Evolutionary conservation across 2,888 invertebrate genomes (phyloP).

Genomic region (Noctuana brunneofusca): DNA sequence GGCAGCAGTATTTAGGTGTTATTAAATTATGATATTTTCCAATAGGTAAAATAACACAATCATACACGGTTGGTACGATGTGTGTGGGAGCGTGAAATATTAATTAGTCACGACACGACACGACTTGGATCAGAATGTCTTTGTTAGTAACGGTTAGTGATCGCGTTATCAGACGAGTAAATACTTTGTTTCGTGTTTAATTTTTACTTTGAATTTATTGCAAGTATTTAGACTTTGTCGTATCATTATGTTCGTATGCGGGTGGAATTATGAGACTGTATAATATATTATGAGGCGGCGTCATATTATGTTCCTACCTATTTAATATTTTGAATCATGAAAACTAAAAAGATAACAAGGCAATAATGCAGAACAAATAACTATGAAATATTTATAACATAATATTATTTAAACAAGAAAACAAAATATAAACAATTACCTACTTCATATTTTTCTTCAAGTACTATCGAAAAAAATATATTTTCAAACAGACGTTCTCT

Average conservation of each 20-base stretch:
- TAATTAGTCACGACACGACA: slow-evolving; percentile 26
- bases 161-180: slow-evolving; percentile 20
- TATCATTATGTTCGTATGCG: slow-evolving; percentile 9
- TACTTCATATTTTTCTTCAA: no score
- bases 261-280: slow-evolving; percentile 1
- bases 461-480: no score
- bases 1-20: background rate
- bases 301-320: no score
- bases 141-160: slow-evolving; percentile 27
- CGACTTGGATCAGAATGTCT: slow-evolving; percentile 3
- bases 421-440: no score
- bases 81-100: slow-evolving; percentile 15
- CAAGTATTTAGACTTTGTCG: slow-evolving; percentile 2
- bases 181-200: slow-evolving; percentile 18
- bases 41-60: background rate
- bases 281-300: no score
- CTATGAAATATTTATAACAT: no score
- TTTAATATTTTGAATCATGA: no score
- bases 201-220: slow-evolving; percentile 11
- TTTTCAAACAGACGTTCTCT: no score
- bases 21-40: slow-evolving; percentile 12
- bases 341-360: no score
- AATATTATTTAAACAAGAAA: no score
- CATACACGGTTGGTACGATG: background rate
- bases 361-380: no score